phyloP scores from a whole-genome alignment of 2,113 vertebrate species.

The Leptocoma aspasia region DNA sequence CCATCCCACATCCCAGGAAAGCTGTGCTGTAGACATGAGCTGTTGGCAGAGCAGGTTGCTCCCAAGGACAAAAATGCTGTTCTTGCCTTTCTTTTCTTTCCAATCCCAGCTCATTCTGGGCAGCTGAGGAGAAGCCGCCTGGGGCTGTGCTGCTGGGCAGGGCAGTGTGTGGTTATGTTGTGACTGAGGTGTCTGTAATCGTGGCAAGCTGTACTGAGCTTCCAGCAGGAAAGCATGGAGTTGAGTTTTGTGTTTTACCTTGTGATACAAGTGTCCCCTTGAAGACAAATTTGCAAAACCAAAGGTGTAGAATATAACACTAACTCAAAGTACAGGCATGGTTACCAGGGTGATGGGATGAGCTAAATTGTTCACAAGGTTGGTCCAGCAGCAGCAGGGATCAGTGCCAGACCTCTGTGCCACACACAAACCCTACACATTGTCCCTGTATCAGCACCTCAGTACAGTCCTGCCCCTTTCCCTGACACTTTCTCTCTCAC shows the following conservation, averaged over 20 bases:
- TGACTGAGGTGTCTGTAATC: background rate
- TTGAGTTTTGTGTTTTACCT: background rate
- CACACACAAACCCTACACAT: background rate
- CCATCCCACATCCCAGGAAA: background rate
- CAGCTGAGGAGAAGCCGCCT: background rate
- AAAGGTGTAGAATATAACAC: background rate
- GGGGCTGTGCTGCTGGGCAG: background rate
- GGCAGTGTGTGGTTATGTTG: background rate
- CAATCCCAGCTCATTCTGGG: rapidly evolving
- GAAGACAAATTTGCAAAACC: background rate
- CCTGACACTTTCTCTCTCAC: conserved; percentile 58
- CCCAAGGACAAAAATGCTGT: background rate
- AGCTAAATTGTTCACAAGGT: background rate
- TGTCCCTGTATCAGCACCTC: background rate
- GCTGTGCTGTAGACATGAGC: background rate
- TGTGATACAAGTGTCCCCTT: background rate
- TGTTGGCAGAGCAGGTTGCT: background rate
- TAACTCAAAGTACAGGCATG: background rate
- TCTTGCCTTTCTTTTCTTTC: background rate
- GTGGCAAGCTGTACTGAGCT: background rate
- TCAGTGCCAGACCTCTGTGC: background rate
- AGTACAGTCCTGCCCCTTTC: background rate
- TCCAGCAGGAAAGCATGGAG: background rate
- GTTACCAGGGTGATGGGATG: background rate
- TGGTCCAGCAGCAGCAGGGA: background rate